These are phyloP conservation scores for Oncopodura yosiiana DNA, from an alignment of 1,140 invertebrate species.

Conservation along the genomic window DNA sequence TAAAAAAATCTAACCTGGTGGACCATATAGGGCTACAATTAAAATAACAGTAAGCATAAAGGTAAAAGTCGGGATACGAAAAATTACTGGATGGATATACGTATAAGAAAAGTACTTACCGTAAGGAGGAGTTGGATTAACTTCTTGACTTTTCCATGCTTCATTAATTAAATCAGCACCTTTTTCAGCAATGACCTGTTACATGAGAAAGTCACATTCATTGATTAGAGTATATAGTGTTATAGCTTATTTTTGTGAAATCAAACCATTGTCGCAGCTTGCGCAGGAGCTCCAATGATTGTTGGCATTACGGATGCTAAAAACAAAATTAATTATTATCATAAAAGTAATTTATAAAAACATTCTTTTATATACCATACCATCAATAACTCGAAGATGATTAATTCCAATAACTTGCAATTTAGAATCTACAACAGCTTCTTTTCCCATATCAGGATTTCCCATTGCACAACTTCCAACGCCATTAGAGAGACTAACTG, in stretches of 20 bases:
- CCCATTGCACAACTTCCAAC: conserved; percentile 66
- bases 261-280: conserved; percentile 5
- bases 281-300: conserved; percentile 8
- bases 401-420: conserved; percentile 20
- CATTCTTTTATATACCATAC: too few relatives aligned
- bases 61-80: too few relatives aligned
- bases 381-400: conserved; percentile 17
- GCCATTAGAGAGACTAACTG: conserved; percentile 67
- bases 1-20: background rate
- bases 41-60: background rate
- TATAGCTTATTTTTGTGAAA: too few relatives aligned
- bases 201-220: too few relatives aligned
- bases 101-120: too few relatives aligned
- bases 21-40: background rate
- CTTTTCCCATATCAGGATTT: conserved; percentile 7
- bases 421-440: conserved; percentile 11
- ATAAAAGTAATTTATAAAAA: too few relatives aligned
- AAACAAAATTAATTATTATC: too few relatives aligned
- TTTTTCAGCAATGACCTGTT: conserved; percentile 23
- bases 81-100: too few relatives aligned
- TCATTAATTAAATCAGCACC: conserved; percentile 14
- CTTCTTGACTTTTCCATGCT: conserved; percentile 10
- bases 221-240: too few relatives aligned
- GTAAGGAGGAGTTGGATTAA: conserved; percentile 2
- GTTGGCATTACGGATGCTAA: conserved; percentile 15